These are phyloP conservation scores for Hyperoodon ampullatus DNA, from an alignment of 2,113 vertebrate species.

Conservation along the genomic window DNA sequence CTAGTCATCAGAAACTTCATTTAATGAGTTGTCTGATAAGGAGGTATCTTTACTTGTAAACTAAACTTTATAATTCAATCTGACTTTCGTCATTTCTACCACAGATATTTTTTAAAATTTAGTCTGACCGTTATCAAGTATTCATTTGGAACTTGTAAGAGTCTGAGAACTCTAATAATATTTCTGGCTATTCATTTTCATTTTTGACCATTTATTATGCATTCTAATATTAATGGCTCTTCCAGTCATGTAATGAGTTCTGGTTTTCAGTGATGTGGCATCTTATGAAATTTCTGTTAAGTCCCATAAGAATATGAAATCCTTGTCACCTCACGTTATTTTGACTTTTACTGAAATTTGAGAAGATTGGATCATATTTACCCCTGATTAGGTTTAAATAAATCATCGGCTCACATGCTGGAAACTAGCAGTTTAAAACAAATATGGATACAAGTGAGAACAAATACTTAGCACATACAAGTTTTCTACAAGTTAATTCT, in stretches of 20 bases:
- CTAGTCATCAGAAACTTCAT: neutral
- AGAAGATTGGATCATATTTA: neutral
- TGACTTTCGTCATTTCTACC: neutral
- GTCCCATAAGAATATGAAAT: neutral
- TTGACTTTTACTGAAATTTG: constrained; percentile 7
- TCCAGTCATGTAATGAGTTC: constrained; percentile 33
- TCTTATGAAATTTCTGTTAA: constrained; percentile 31
- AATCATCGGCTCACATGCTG: constrained; percentile 40
- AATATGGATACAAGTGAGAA: neutral
- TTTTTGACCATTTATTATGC: constrained; percentile 66
- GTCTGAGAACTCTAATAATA: constrained; percentile 44
- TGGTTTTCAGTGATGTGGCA: constrained; percentile 39
- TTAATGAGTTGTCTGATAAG: constrained; percentile 40
- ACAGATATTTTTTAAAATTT: constrained; percentile 6
- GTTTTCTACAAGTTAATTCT: constrained; percentile 60
- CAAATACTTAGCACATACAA: neutral
- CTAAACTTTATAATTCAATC: neutral
- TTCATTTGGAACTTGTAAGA: constrained; percentile 47
- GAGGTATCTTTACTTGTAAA: neutral
- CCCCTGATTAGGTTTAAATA: constrained; percentile 49
- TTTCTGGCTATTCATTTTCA: constrained; percentile 72
- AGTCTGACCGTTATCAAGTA: constrained; percentile 43
- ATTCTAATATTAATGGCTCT: constrained; percentile 68
- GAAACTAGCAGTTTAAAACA: constrained; percentile 52
- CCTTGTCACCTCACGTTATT: neutral